Base-by-base conservation (phyloP, 1,140 invertebrate species). In the Papilio helenus region DNA sequence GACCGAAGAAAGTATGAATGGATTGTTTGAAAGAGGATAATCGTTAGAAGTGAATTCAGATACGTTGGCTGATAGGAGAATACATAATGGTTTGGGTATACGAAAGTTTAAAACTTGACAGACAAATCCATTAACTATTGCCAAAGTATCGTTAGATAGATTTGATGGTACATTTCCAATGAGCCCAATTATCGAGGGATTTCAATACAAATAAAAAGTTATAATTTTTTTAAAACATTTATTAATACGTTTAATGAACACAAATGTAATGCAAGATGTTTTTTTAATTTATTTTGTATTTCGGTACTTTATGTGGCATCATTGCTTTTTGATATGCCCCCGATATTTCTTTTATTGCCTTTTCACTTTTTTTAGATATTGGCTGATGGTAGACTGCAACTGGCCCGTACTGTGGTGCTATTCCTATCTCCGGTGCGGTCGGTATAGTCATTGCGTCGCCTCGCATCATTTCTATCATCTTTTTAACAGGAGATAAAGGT, bases 361-460 rank as follows among this genome's bases (percentile, higher is more conserved):
- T 79, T 72, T 85, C 84, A 77, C 86, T 93, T 79, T 87, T 88
- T 55, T 79, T 84, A 0, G 92, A 94, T 46, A 94, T 80, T 1
- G 88, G 89, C 74, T 94, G 92, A 46, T 83, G 83, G 68, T 94
- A 94, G 5, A 93, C 61, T 7, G 91, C 87, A 5, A 89, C 85
- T 1, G 84, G 80, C 0, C 92, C 92, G 5, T 91, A 72, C 74
- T 86, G 82, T 1, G 90, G 89, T 26, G 89, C 72, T 0, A 85
- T 12, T 55, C 79, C 81, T 29, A 93, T 79, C 49, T 80, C 80
- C 7, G 92, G 90, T 7, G 81, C 81, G 39, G 79, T 88, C 9
- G 90, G 92, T 23, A 84, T 72, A 29, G 84, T 83, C 10, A 58
- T 74, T 23, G 91, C 84, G 73, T 94, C 92, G 72, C 79, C 82